Percentiles rank a stretch among this genome's conserved stretches.
Conservation (phyloP, 2,888 invertebrate species). For the Drosophila fulvimacula region DNA sequence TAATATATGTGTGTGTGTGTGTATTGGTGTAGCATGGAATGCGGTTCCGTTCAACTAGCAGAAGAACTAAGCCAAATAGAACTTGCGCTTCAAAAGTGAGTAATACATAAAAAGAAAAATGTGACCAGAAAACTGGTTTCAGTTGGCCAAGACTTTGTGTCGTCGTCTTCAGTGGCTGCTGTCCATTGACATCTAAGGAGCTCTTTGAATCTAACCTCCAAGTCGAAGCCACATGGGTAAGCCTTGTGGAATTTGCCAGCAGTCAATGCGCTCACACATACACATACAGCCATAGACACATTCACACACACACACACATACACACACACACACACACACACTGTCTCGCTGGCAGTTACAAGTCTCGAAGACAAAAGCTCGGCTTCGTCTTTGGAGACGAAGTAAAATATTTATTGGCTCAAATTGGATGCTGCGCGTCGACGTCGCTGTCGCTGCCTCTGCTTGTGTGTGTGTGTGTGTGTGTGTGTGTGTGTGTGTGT, state of each 20-base stretch:
- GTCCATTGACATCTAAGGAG: conserved; percentile 69
- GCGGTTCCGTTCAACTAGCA: conserved; percentile 63
- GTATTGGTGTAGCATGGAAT: conserved; percentile 61
- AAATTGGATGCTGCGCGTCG: conserved; percentile 75
- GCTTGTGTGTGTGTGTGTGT: conserved; percentile 17
- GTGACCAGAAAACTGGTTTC: conserved; percentile 67
- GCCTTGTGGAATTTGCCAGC: conserved; percentile 65
- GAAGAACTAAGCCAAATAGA: conserved; percentile 70
- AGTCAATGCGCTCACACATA: conserved; percentile 53
- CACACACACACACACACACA: conserved; percentile 19
- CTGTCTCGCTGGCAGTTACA: conserved; percentile 51
- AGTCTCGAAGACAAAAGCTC: conserved; percentile 62
- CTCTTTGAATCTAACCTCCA: conserved; percentile 63
- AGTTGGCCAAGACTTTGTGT: conserved; percentile 67
- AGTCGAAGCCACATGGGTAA: conserved; percentile 64
- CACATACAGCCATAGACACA: conserved; percentile 3
- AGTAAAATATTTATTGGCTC: conserved; percentile 74
- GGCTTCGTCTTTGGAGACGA: conserved; percentile 57
- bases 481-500: conserved; percentile 45
- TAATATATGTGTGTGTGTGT: conserved; percentile 32
- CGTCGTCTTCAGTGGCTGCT: conserved; percentile 21
- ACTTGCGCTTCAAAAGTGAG: conserved; percentile 61
- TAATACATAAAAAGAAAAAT: conserved; percentile 45
- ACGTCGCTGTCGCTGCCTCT: conserved; percentile 3
- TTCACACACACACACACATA: conserved; percentile 16